These are phyloP conservation scores for Stigmatopora nigra DNA, from an alignment of 2,113 vertebrate genomes.

Conservation along the genomic window DNA sequence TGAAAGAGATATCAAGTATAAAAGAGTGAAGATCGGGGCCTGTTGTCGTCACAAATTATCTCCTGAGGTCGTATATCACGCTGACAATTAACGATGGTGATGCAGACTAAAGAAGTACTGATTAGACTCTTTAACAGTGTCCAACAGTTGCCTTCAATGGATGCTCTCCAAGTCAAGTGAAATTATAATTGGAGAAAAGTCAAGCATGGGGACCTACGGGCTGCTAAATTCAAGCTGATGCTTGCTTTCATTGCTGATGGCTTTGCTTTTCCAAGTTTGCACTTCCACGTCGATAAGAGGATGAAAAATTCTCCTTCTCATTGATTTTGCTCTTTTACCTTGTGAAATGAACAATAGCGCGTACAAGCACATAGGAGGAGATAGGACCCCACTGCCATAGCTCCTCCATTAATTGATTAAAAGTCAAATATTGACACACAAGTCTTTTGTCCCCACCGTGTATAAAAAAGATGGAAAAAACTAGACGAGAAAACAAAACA, in stretches of 20 bases:
- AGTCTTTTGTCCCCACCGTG: neutral
- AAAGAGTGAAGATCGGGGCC: constrained; percentile 48
- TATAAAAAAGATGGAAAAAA: neutral
- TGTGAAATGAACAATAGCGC: constrained; percentile 40
- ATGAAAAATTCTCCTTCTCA: constrained; percentile 44
- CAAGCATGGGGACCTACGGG: constrained; percentile 31
- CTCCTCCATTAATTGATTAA: too few relatives aligned
- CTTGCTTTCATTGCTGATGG: constrained; percentile 53
- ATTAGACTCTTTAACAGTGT: constrained; percentile 16
- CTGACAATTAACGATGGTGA: constrained; percentile 64
- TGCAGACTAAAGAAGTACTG: constrained; percentile 41
- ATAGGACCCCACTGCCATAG: too few relatives aligned
- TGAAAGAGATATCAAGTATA: constrained; percentile 72
- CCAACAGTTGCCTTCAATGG: constrained; percentile 30
- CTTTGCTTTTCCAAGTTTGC: constrained; percentile 25
- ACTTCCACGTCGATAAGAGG: constrained; percentile 49
- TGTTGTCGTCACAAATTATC: constrained; percentile 69
- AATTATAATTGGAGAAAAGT: constrained; percentile 53
- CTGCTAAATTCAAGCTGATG: constrained; percentile 37
- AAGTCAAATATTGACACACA: too few relatives aligned
- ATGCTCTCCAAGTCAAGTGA: constrained; percentile 44
- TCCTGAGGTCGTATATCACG: constrained; percentile 69
- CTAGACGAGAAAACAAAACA: neutral
- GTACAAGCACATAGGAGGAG: too few relatives aligned
- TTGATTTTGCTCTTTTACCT: constrained; percentile 54